phyloP scores from a whole-genome alignment of 2,888 invertebrate species.

The Coelinius sp. region DNA sequence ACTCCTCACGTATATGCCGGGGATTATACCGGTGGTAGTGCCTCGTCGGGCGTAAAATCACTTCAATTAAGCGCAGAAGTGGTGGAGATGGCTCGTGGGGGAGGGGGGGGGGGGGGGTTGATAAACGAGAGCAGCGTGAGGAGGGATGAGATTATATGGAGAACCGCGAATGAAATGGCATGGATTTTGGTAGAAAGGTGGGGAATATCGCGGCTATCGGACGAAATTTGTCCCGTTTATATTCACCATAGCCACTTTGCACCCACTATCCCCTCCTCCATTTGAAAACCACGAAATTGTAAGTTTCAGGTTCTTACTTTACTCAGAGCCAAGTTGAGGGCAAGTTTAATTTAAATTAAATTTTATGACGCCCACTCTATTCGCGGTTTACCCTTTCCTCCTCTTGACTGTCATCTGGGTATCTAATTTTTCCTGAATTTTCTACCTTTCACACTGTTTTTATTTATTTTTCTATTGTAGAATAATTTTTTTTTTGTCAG shows the following conservation, averaged over 20 bases:
- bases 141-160: not conserved
- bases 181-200: not conserved
- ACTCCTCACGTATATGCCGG: constrained; percentile 2
- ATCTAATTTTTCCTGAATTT: no score
- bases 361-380: constrained; percentile 21
- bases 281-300: not conserved
- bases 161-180: not conserved
- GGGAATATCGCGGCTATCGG: not conserved
- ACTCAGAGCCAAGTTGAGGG: not conserved
- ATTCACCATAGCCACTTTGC: not conserved
- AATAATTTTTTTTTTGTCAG: not conserved
- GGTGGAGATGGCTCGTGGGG: constrained; percentile 1
- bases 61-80: constrained; percentile 21
- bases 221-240: constrained; percentile 8
- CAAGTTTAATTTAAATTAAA: constrained; percentile 23
- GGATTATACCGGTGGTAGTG: constrained; percentile 11
- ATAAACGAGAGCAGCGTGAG: constrained; percentile 9
- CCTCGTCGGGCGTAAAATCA: constrained; percentile 21
- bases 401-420: no score
- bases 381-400: not conserved
- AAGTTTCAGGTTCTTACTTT: not conserved
- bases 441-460: no score
- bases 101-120: not conserved
- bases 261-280: not conserved
- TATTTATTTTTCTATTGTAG: not conserved